Evolutionary conservation across 2,113 vertebrate genomes (phyloP).

Genomic region (Petaurus breviceps): DNA sequence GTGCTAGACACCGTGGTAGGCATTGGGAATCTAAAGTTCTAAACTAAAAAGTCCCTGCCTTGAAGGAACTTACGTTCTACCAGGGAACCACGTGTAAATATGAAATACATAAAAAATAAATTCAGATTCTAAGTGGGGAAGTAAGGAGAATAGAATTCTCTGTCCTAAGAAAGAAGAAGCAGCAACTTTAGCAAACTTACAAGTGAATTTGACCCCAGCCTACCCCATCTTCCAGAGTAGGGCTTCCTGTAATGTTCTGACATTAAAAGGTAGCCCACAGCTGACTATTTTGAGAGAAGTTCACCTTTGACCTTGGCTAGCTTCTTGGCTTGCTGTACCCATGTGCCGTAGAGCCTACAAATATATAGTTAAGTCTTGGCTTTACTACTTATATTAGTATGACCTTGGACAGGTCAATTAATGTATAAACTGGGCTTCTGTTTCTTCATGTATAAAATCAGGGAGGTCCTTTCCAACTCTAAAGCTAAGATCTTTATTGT

Average conservation of each 20-base stretch:
- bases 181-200: neutral
- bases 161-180: neutral
- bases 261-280: neutral
- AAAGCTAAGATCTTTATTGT: neutral
- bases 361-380: neutral
- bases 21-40: no score
- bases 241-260: neutral
- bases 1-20: no score
- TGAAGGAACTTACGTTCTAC: no score
- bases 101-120: neutral
- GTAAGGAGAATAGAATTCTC: neutral
- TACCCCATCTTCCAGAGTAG: neutral
- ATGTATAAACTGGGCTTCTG: no score
- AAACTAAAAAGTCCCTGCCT: no score
- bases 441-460: neutral
- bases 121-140: neutral
- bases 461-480: neutral
- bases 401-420: neutral
- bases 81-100: no score
- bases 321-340: no score
- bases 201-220: neutral
- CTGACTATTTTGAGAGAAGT: neutral
- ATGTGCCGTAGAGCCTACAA: neutral
- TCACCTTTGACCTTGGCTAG: neutral
- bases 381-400: neutral